Evolutionary conservation across 1,140 invertebrate genomes (phyloP).

Genomic region (Heterodera schachtii): DNA sequence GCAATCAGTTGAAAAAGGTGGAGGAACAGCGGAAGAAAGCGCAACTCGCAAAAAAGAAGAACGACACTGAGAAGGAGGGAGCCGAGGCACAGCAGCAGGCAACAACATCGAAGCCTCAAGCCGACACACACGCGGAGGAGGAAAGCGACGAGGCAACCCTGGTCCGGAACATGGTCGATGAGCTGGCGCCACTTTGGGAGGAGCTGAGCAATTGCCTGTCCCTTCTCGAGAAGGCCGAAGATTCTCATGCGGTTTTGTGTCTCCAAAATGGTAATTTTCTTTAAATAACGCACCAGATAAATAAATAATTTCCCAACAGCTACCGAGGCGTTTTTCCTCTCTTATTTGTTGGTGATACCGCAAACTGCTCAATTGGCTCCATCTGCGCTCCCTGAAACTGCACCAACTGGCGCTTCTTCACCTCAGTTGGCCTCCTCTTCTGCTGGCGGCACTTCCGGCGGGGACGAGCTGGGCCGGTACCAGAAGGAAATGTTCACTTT

Average conservation of each 20-base stretch:
- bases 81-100: neutral
- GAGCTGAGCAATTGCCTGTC: conserved; percentile 79
- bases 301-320: conserved; percentile 67
- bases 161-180: conserved; percentile 43
- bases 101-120: neutral
- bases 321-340: conserved; percentile 73
- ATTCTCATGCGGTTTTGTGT: conserved; percentile 88
- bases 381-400: neutral
- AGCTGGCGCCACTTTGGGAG: conserved; percentile 78
- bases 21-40: conserved; percentile 30
- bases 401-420: neutral
- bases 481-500: conserved; percentile 56
- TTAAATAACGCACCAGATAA: neutral
- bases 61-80: neutral
- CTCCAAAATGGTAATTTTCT: conserved; percentile 66
- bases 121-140: neutral
- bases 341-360: conserved; percentile 48
- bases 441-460: conserved; percentile 75
- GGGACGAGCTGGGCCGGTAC: conserved; percentile 29
- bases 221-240: conserved; percentile 61
- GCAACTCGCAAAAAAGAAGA: neutral
- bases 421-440: neutral
- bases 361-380: neutral
- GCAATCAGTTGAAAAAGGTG: conserved; percentile 40
- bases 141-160: neutral